These are phyloP conservation scores for Schrankia costaestrigalis DNA, from an alignment of 2,888 invertebrate genomes.

Conservation along the genomic window DNA sequence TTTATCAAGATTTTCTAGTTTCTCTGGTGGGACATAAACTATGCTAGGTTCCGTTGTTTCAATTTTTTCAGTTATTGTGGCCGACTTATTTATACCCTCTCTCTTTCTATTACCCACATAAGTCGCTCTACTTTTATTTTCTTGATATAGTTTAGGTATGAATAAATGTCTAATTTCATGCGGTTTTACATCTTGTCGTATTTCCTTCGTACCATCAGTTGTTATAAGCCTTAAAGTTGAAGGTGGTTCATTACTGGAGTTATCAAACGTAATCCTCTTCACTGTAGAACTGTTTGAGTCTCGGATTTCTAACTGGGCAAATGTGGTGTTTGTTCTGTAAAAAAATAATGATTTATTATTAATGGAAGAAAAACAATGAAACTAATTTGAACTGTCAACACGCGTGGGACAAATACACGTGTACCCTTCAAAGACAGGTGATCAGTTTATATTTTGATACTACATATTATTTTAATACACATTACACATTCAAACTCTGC, in stretches of 20 bases:
- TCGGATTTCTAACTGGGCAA: slow-evolving; percentile 70
- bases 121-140: slow-evolving; percentile 63
- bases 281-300: slow-evolving; percentile 64
- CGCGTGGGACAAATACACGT: no score
- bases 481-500: no score
- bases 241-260: slow-evolving; percentile 59
- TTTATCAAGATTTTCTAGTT: slow-evolving; percentile 67
- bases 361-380: no score
- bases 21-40: slow-evolving; percentile 72
- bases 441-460: no score
- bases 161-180: slow-evolving; percentile 72
- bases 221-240: slow-evolving; percentile 59
- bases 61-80: slow-evolving; percentile 41
- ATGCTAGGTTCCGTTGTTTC: slow-evolving; percentile 57
- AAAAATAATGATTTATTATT: no score
- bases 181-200: slow-evolving; percentile 65
- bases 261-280: slow-evolving; percentile 66
- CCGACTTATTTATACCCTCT: slow-evolving; percentile 48
- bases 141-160: slow-evolving; percentile 62
- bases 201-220: slow-evolving; percentile 64
- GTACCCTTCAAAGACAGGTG: no score
- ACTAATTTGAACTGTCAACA: no score
- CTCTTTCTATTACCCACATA: slow-evolving; percentile 66
- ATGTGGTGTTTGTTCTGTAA: slow-evolving; percentile 73
- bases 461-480: no score